Conservation (phyloP, 1,140 invertebrate species). For the Spodoptera frugiperda region DNA sequence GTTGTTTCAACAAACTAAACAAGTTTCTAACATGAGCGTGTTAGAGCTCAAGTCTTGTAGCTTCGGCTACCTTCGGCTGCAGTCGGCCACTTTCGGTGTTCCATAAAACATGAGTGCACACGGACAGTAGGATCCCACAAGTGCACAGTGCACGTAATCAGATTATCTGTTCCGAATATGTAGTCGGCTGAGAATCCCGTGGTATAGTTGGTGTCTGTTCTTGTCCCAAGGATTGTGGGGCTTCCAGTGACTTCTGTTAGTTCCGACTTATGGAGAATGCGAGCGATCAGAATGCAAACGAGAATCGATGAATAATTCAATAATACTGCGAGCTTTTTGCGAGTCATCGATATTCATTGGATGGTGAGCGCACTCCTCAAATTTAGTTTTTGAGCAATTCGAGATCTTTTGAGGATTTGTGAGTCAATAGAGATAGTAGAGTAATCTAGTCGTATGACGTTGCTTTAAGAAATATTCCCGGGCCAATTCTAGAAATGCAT, state of each 20-base stretch:
- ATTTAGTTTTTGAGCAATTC: conserved; percentile 39
- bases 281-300: conserved; percentile 60
- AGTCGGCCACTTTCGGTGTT: conserved; percentile 17
- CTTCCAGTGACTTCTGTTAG: conserved; percentile 40
- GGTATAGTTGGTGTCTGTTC: conserved; percentile 37
- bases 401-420: conserved; percentile 19
- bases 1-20: conserved; percentile 32
- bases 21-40: conserved; percentile 25
- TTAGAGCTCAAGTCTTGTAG: conserved; percentile 7
- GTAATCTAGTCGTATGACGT: background rate
- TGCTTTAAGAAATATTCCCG: background rate
- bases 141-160: conserved; percentile 24
- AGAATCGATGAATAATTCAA: conserved; percentile 65
- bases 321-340: conserved; percentile 54
- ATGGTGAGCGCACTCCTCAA: conserved; percentile 41
- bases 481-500: no score
- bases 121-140: conserved; percentile 6
- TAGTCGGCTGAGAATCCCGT: background rate
- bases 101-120: conserved; percentile 45
- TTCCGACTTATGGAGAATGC: conserved; percentile 49
- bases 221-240: conserved; percentile 43
- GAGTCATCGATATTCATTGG: conserved; percentile 64
- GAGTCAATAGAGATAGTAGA: conserved; percentile 9
- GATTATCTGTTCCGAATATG: conserved; percentile 34
- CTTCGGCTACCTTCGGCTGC: conserved; percentile 12